Evolutionary conservation across 2,113 vertebrate genomes (phyloP).

Genomic region (Rana temporaria): DNA sequence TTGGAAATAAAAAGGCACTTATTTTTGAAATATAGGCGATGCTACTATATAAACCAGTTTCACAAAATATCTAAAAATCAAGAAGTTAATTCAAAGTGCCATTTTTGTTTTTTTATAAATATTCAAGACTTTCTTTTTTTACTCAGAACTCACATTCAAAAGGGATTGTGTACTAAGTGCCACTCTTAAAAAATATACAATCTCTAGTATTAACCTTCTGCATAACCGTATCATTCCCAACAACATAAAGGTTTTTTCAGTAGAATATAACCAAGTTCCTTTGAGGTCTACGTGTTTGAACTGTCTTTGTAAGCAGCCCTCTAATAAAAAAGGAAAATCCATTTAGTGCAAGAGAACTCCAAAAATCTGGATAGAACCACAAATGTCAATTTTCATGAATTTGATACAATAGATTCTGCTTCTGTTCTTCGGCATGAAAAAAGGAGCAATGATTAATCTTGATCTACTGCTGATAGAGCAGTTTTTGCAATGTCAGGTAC

Average conservation of each 20-base stretch:
- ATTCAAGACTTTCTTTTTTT: conserved; percentile 29
- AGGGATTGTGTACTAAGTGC: conserved; percentile 23
- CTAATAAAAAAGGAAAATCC: not conserved
- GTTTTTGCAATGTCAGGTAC: no score
- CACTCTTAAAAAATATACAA: not conserved
- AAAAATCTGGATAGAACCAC: not conserved
- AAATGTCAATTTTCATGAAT: no score
- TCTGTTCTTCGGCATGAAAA: no score
- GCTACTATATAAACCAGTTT: no score
- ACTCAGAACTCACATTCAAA: conserved; percentile 37
- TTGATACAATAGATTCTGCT: no score
- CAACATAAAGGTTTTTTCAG: not conserved
- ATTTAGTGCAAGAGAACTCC: conserved; percentile 39
- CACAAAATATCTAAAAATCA: not conserved
- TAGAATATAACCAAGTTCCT: not conserved
- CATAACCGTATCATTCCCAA: not conserved
- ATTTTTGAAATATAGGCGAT: no score
- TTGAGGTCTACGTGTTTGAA: not conserved
- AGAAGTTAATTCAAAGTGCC: conserved; percentile 15
- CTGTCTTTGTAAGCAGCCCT: not conserved
- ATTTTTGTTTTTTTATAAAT: not conserved
- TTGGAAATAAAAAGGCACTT: no score
- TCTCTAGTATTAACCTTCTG: not conserved
- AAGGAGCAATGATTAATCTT: no score
- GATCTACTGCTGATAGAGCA: no score